Evolutionary conservation across 2,113 vertebrate genomes (phyloP), one percentile per base, ranked within the genome.

Genomic region (Brachypteracias leptosomus): DNA sequence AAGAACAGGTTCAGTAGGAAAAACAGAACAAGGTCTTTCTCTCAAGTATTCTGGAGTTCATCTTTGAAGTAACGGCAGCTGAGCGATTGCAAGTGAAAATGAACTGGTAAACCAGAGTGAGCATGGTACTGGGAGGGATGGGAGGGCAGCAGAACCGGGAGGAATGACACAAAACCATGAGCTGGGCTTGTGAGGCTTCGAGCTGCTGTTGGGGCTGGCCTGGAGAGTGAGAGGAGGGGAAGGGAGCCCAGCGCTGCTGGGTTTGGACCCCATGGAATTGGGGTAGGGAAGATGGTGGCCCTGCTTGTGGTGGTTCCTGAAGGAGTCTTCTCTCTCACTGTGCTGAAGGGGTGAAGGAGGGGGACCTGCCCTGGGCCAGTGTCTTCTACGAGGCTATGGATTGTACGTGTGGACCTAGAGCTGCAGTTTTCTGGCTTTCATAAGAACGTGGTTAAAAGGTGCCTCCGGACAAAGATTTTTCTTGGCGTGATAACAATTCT

Each of bases 141-240:
- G 42, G 42, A 65, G 24, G 7, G 24, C 40, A 47, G 20, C 68
- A 31, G 47, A 46, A 38, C 58, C 33, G 19, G 36, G 17, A 44
- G 33, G 25, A 9, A 10, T 0, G 1, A 44, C 28, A 6, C 55
- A 6, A 8, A 36, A 4, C 3, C n/a, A 0, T 0, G 7, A 28
- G 63, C 65, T 33, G 75, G 12, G 86, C 20, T 21, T 10, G 29
- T 1, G 15, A 29, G 72, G 51, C 46, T 66, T 21, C 4, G 24
- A 11, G 58, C 52, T n/a, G 55, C 42, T 65, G 49, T 36, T 57
- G 54, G 24, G 59, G 12, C 58, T 36, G 71, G 22, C 11, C 4
- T 2, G 3, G 33, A 59, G 21, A 21, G 10, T 1, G 3, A 6
- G 44, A 13, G 0, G 3, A 33, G 29, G 20, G 13, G 13, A 24